A percentile compares a stretch with the other conserved stretches of the same genome.
These are phyloP conservation scores for Diachrysia chrysitis DNA, from an alignment of 2,888 invertebrate genomes.

Conservation along the genomic window DNA sequence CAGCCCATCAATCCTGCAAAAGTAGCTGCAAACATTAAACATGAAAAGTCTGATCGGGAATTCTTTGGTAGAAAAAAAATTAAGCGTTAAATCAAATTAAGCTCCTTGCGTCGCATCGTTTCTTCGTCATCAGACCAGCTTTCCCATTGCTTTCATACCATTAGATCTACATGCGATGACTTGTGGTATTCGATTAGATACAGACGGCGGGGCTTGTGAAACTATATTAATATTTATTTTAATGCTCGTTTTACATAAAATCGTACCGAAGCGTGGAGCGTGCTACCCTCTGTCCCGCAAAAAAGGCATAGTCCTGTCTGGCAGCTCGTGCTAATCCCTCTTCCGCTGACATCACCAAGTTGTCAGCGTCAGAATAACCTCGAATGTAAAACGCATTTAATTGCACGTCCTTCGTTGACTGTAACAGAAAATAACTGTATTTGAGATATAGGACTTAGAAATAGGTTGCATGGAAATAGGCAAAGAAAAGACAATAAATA, in stretches of 20 bases:
- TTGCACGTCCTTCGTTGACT: constrained; percentile 88
- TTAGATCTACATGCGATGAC: too few species aligned
- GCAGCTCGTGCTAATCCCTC: constrained; percentile 89
- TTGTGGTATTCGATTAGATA: too few species aligned
- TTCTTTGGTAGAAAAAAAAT: too few species aligned
- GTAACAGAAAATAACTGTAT: constrained; percentile 38
- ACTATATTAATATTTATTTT: background rate
- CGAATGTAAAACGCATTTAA: constrained; percentile 88
- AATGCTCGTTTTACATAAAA: background rate
- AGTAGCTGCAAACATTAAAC: too few species aligned
- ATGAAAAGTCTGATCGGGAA: too few species aligned
- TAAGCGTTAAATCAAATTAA: too few species aligned
- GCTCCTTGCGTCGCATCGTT: too few species aligned
- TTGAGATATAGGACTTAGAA: background rate
- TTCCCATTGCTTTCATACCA: too few species aligned
- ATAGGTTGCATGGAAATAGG: background rate
- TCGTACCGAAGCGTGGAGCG: constrained; percentile 81
- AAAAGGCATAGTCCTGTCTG: constrained; percentile 90
- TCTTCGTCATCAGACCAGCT: too few species aligned
- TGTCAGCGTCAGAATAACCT: constrained; percentile 85
- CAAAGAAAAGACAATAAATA: background rate
- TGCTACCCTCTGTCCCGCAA: constrained; percentile 90
- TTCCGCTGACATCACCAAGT: constrained; percentile 84
- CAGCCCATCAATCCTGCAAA: too few species aligned
- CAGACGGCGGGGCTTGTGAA: background rate